Conservation (phyloP, 2,797 vertebrate genomes). For the Anniella stebbinsi region DNA sequence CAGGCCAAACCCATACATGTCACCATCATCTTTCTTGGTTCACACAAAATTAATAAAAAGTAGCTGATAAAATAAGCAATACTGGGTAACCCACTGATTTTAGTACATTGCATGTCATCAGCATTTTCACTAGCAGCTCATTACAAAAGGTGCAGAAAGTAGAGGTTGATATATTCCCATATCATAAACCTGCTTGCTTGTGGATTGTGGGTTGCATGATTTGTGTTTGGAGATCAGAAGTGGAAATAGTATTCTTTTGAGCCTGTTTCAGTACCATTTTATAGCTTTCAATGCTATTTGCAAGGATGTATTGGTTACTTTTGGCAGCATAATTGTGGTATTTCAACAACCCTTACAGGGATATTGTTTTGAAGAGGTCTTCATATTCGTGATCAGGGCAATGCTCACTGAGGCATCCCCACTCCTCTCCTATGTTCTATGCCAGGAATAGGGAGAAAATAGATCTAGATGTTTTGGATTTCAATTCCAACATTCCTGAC, state of each 20-base stretch:
- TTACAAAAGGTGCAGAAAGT: constrained; percentile 2
- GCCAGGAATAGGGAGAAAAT: too few species aligned
- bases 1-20: neutral
- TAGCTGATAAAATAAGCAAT: neutral
- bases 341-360: neutral
- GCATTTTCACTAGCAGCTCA: constrained; percentile 18
- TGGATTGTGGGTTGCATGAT: neutral
- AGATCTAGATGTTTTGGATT: too few species aligned
- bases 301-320: neutral
- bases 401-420: too few species aligned
- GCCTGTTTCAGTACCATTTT: neutral
- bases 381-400: neutral
- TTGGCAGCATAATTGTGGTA: neutral
- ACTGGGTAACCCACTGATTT: neutral
- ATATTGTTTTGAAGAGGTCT: constrained; percentile 3
- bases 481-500: too few species aligned
- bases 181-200: neutral
- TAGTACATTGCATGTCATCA: constrained; percentile 16
- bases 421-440: neutral
- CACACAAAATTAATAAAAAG: neutral
- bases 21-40: neutral
- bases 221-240: neutral
- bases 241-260: neutral
- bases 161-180: neutral
- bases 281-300: neutral